Evolutionary conservation across 2,888 invertebrate species (phyloP).

Genomic region (Drosophila robusta): DNA sequence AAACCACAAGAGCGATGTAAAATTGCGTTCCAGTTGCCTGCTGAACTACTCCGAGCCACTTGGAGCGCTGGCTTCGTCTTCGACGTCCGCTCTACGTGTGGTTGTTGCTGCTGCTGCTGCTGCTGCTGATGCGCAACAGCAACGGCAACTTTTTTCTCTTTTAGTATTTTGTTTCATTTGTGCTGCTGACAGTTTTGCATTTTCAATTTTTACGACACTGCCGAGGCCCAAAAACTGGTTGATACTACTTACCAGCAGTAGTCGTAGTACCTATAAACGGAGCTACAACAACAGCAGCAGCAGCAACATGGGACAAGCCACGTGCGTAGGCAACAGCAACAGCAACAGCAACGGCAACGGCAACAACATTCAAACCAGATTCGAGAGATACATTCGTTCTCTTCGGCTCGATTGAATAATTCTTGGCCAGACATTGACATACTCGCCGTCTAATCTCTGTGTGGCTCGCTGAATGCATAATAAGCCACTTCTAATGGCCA

Average conservation of each 20-base stretch:
- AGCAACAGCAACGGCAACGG: constrained; percentile 12
- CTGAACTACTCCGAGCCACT: constrained; percentile 56
- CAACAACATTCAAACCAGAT: constrained; percentile 39
- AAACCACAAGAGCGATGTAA: constrained; percentile 53
- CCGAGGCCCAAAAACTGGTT: constrained; percentile 59
- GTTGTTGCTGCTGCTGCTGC: constrained; percentile 25
- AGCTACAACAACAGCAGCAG: constrained; percentile 8
- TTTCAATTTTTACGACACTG: constrained; percentile 51
- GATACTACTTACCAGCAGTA: constrained; percentile 28
- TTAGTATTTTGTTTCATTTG: constrained; percentile 44
- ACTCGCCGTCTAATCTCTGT: constrained; percentile 45
- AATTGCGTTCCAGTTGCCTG: constrained; percentile 64
- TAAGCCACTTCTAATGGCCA: constrained; percentile 45
- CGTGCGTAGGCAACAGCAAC: constrained; percentile 54
- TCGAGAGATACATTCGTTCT: constrained; percentile 27
- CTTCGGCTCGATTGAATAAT: constrained; percentile 53
- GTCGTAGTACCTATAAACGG: constrained; percentile 21
- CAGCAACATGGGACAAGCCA: constrained; percentile 33
- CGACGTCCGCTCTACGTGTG: constrained; percentile 25
- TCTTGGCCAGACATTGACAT: constrained; percentile 64
- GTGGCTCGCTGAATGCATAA: constrained; percentile 57
- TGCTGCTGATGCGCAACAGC: constrained; percentile 22
- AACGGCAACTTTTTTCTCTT: constrained; percentile 19
- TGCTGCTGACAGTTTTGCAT: constrained; percentile 58
- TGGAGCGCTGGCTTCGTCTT: constrained; percentile 23